A percentile compares a stretch with the other conserved stretches of the same genome.
These are phyloP conservation scores for Machimus rusticus DNA, from an alignment of 2,888 invertebrate genomes.

Conservation along the genomic window DNA sequence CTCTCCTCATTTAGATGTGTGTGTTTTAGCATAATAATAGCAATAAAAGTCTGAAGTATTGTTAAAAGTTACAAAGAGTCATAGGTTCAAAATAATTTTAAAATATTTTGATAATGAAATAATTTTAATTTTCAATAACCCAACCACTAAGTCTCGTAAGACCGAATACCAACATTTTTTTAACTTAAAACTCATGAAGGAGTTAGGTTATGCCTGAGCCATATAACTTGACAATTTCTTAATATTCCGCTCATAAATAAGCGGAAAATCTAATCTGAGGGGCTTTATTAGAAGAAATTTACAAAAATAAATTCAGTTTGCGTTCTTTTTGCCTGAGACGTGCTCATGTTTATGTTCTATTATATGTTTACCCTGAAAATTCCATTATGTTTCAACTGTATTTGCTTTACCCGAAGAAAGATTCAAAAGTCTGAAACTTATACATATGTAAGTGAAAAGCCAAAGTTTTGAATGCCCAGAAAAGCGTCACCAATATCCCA, in stretches of 20 bases:
- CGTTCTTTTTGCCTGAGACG: not conserved
- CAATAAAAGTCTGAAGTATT: too few species aligned
- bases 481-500: constrained; percentile 19
- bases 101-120: too few species aligned
- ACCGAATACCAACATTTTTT: too few species aligned
- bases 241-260: not conserved
- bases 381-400: constrained; percentile 39
- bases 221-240: not conserved
- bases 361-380: constrained; percentile 35
- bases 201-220: too few species aligned
- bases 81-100: too few species aligned
- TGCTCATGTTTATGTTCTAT: not conserved
- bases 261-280: constrained; percentile 5
- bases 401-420: constrained; percentile 29
- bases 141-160: too few species aligned
- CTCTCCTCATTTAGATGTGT: too few species aligned
- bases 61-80: too few species aligned
- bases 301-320: constrained; percentile 30
- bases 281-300: constrained; percentile 22
- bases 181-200: too few species aligned
- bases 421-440: constrained; percentile 31
- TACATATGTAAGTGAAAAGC: not conserved
- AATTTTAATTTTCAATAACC: too few species aligned
- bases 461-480: constrained; percentile 10
- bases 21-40: too few species aligned